A percentile compares a stretch with the other conserved stretches of the same genome.
Conservation (phyloP, 1,140 invertebrate genomes). For the Dendroctonus valens region DNA sequence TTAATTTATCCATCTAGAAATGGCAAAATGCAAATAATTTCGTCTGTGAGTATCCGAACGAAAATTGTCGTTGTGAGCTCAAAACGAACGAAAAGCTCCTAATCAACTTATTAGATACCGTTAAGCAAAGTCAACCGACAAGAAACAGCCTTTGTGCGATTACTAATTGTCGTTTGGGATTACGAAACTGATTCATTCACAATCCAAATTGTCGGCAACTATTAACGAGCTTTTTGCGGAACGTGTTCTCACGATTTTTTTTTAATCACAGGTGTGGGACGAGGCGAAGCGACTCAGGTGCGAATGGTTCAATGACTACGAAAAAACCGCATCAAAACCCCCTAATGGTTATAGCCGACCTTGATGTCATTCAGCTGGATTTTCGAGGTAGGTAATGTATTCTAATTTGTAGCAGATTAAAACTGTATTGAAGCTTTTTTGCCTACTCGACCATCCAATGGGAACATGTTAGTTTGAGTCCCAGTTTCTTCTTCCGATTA, state of each 20-base stretch:
- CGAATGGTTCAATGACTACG: slow-evolving; percentile 96
- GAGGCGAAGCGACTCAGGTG: slow-evolving; percentile 90
- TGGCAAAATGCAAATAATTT: too few relatives aligned
- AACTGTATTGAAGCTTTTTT: too few relatives aligned
- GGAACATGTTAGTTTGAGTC: too few relatives aligned
- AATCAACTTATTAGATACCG: too few relatives aligned
- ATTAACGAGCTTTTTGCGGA: slow-evolving; percentile 20
- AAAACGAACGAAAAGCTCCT: too few relatives aligned
- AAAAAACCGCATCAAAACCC: slow-evolving; percentile 91
- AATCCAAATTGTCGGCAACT: slow-evolving; percentile 16
- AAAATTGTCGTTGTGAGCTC: too few relatives aligned
- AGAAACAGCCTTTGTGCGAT: slow-evolving; percentile 7
- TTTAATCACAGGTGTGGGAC: slow-evolving; percentile 71
- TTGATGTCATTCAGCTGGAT: slow-evolving; percentile 90
- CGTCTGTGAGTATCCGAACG: too few relatives aligned
- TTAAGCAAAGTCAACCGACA: background rate
- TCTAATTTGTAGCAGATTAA: too few relatives aligned
- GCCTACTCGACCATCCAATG: too few relatives aligned
- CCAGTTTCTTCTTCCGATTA: too few relatives aligned
- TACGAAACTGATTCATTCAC: slow-evolving; percentile 16
- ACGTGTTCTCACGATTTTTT: slow-evolving; percentile 17
- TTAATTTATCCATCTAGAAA: too few relatives aligned
- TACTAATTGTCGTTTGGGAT: slow-evolving; percentile 11
- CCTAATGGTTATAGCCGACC: slow-evolving; percentile 92
- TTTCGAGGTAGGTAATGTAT: slow-evolving; percentile 69